These are phyloP conservation scores for Leuciscus idus DNA, from an alignment of 2,113 vertebrate genomes.

Conservation along the genomic window DNA sequence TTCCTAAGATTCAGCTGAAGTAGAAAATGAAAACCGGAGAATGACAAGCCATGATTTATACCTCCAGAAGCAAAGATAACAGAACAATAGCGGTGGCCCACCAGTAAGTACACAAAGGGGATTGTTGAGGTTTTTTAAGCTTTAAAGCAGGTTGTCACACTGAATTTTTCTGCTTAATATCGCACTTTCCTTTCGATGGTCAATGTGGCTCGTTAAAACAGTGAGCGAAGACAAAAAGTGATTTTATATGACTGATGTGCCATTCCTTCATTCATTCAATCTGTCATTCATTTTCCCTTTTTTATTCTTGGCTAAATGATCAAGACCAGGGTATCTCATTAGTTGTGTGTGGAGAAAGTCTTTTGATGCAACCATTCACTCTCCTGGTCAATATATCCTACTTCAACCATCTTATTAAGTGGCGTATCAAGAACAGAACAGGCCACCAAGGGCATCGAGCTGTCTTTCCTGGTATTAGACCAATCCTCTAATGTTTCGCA, in stretches of 20 bases:
- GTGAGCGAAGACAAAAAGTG: background rate
- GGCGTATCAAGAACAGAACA: conserved; percentile 13
- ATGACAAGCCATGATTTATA: conserved; percentile 69
- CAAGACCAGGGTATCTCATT: conserved; percentile 29
- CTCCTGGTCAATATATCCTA: conserved; percentile 67
- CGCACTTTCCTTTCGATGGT: conserved; percentile 27
- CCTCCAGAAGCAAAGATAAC: conserved; percentile 60
- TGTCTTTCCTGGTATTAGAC: conserved; percentile 66
- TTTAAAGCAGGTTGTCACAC: conserved; percentile 45
- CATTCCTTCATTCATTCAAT: background rate
- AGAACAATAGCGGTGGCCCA: conserved; percentile 71
- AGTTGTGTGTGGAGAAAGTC: conserved; percentile 7
- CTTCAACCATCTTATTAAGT: conserved; percentile 62
- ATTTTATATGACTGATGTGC: background rate
- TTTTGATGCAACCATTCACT: conserved; percentile 52
- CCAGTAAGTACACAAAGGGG: conserved; percentile 62
- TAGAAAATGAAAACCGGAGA: conserved; percentile 57
- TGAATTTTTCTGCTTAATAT: conserved; percentile 40
- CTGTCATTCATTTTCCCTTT: conserved; percentile 1
- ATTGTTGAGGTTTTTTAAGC: conserved; percentile 53
- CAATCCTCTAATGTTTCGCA: conserved; percentile 66
- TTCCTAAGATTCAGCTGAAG: conserved; percentile 59
- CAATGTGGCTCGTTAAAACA: background rate
- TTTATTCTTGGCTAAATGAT: background rate
- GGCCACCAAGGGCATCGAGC: conserved; percentile 60